Evolutionary conservation across 2,888 invertebrate genomes (phyloP).

Genomic region (Thera obeliscata): DNA sequence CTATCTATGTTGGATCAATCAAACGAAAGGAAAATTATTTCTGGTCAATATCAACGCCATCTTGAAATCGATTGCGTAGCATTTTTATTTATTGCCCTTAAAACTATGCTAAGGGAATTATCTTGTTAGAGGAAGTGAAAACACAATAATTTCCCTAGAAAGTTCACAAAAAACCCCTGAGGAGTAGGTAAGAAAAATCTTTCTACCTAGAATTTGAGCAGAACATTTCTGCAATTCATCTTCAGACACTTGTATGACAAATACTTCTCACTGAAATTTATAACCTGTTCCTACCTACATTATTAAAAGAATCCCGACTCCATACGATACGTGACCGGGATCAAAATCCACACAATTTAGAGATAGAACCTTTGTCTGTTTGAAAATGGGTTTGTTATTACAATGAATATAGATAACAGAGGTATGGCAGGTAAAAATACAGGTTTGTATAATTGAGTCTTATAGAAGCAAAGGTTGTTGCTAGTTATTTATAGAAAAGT

Average conservation of each 20-base stretch:
- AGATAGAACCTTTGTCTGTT: conserved; percentile 29
- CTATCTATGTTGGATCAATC: too few species aligned
- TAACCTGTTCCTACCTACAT: conserved; percentile 31
- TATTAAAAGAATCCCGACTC: conserved; percentile 31
- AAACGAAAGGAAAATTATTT: too few species aligned
- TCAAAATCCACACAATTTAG: conserved; percentile 29
- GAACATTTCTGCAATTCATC: conserved; percentile 11
- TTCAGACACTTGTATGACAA: conserved; percentile 27
- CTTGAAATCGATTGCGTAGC: too few species aligned
- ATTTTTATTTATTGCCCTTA: too few species aligned
- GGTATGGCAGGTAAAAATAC: conserved; percentile 1
- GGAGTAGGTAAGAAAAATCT: too few species aligned
- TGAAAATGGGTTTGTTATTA: conserved; percentile 34
- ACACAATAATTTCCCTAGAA: too few species aligned
- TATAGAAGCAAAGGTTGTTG: too few species aligned
- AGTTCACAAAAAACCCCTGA: background rate
- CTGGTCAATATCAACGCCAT: too few species aligned
- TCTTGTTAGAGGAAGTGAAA: too few species aligned
- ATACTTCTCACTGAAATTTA: conserved; percentile 29
- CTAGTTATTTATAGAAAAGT: too few species aligned
- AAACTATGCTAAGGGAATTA: too few species aligned
- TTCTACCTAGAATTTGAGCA: background rate
- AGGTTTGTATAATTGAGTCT: background rate
- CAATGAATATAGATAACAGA: conserved; percentile 23
- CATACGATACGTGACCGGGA: conserved; percentile 40